Evolutionary conservation across 2,797 vertebrate species (phyloP).

Genomic region (Melanotaenia boesemani): DNA sequence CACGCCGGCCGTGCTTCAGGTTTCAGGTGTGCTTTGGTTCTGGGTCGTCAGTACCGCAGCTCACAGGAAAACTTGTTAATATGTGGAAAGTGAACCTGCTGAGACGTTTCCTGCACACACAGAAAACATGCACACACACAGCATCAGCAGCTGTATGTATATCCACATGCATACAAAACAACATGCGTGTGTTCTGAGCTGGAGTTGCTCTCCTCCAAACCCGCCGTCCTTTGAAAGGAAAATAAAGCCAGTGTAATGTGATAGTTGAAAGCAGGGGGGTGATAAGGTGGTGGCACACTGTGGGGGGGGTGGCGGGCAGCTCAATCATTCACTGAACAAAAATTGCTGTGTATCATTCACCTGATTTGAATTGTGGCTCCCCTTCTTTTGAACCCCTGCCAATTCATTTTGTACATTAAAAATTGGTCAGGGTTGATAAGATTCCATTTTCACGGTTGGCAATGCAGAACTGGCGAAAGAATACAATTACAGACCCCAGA

Average conservation of each 20-base stretch:
- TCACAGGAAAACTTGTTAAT: too few species aligned
- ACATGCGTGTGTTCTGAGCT: constrained; percentile 13
- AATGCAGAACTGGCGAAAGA: constrained; percentile 99
- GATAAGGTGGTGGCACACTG: constrained; percentile 75
- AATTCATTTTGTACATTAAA: constrained; percentile 99
- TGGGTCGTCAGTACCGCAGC: too few species aligned
- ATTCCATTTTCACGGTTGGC: constrained; percentile 99
- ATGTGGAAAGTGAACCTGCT: too few species aligned
- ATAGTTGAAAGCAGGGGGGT: constrained; percentile 56
- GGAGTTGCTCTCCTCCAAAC: constrained; percentile 29
- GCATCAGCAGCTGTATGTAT: constrained; percentile 11
- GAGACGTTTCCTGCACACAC: not conserved
- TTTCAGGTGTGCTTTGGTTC: too few species aligned
- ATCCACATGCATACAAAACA: constrained; percentile 30
- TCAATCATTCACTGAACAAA: constrained; percentile 84
- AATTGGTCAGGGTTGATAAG: constrained; percentile 99
- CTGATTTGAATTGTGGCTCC: constrained; percentile 98
- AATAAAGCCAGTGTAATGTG: constrained; percentile 85
- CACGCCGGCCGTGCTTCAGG: too few species aligned
- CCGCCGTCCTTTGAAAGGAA: constrained; percentile 69
- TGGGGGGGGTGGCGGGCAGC: constrained; percentile 75
- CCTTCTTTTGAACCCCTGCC: constrained; percentile 97
- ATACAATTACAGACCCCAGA: constrained; percentile 99
- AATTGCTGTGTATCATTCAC: constrained; percentile 95
- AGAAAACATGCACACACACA: not conserved